These are phyloP conservation scores for Parnassius apollo DNA, from an alignment of 2,888 invertebrate species.

Conservation along the genomic window DNA sequence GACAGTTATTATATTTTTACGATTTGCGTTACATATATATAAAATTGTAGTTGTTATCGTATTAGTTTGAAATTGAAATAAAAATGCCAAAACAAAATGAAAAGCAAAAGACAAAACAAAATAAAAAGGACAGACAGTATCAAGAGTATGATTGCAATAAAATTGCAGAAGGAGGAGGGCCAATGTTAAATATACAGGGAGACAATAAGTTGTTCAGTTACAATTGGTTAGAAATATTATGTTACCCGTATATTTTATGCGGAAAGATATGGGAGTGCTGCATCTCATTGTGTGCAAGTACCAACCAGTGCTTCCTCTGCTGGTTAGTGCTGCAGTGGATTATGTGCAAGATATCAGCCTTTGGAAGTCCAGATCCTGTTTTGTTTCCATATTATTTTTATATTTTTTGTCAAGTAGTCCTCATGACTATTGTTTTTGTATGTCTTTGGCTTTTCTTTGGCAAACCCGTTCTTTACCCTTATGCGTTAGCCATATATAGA, in stretches of 20 bases:
- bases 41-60: too few species aligned
- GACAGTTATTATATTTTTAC: too few species aligned
- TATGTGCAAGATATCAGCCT: slow-evolving; percentile 59
- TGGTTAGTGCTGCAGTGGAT: slow-evolving; percentile 70
- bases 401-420: slow-evolving; percentile 62
- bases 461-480: slow-evolving; percentile 49
- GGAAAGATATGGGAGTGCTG: slow-evolving; percentile 58
- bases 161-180: slow-evolving; percentile 35
- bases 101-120: background rate
- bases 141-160: slow-evolving; percentile 15
- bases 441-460: slow-evolving; percentile 57
- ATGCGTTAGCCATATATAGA: slow-evolving; percentile 44
- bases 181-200: slow-evolving; percentile 45
- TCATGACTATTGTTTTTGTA: slow-evolving; percentile 48
- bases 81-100: slow-evolving; percentile 3
- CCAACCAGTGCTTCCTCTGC: slow-evolving; percentile 62
- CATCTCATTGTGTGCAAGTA: slow-evolving; percentile 54
- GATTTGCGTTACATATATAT: too few species aligned
- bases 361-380: slow-evolving; percentile 60
- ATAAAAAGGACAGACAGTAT: slow-evolving; percentile 8
- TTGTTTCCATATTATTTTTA: slow-evolving; percentile 70
- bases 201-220: slow-evolving; percentile 52
- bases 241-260: slow-evolving; percentile 64
- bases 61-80: background rate
- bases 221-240: slow-evolving; percentile 68